Evolutionary conservation across 2,113 vertebrate species (phyloP).

Genomic region (Chlorocebus sabaeus): DNA sequence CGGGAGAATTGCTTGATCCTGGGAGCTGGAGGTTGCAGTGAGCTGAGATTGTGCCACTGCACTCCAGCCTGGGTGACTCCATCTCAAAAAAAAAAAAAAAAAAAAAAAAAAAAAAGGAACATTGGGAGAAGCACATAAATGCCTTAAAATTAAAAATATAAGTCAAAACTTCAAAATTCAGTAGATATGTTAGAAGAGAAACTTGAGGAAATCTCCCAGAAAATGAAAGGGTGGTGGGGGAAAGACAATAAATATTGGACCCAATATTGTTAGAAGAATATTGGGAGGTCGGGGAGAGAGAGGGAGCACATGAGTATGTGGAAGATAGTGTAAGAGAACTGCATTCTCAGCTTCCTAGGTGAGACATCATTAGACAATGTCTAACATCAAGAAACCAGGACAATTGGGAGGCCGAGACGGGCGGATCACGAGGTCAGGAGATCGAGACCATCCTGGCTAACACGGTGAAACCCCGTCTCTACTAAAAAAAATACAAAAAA

Average conservation of each 20-base stretch:
- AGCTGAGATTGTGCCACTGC: background rate
- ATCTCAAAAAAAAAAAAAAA: background rate
- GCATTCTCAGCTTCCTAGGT: background rate
- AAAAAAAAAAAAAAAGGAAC: background rate
- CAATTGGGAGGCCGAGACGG: too few relatives aligned
- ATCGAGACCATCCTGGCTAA: too few relatives aligned
- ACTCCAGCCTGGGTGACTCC: background rate
- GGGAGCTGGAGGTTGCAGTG: background rate
- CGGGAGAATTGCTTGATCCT: background rate
- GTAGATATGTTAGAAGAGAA: background rate
- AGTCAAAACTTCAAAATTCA: background rate
- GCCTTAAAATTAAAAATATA: background rate
- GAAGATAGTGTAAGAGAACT: background rate
- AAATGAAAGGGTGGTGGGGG: background rate
- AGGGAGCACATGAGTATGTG: rapidly evolving
- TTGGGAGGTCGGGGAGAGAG: too few relatives aligned
- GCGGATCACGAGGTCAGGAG: too few relatives aligned
- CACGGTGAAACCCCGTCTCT: too few relatives aligned
- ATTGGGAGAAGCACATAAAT: background rate
- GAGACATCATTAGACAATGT: background rate
- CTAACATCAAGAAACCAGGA: background rate
- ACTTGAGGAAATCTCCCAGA: background rate
- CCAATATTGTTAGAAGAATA: background rate
- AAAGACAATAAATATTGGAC: background rate
- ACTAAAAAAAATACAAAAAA: too few relatives aligned